Evolutionary conservation across 2,113 vertebrate species (phyloP).

Genomic region (Bubo scandiacus): DNA sequence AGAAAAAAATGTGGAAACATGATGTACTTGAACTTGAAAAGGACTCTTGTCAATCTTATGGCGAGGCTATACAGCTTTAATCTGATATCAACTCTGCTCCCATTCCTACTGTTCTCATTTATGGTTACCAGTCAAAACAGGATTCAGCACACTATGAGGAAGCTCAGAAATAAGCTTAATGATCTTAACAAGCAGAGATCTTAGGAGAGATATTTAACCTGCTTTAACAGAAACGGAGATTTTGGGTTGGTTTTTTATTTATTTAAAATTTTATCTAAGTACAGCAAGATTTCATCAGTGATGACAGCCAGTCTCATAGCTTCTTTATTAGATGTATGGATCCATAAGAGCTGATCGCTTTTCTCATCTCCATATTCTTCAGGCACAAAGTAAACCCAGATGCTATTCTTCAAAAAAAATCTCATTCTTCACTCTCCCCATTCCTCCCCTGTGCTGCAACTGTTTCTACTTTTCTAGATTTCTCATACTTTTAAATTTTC

Average conservation of each 20-base stretch:
- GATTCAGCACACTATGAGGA: background rate
- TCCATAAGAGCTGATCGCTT: background rate
- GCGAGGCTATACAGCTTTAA: background rate
- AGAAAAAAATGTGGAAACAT: background rate
- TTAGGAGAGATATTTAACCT: background rate
- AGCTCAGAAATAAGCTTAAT: background rate
- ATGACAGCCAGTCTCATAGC: background rate
- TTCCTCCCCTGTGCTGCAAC: background rate
- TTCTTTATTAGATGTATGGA: background rate
- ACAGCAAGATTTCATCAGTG: background rate
- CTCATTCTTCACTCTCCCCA: background rate
- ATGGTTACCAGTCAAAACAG: background rate
- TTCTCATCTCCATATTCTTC: background rate
- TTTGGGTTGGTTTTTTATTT: background rate
- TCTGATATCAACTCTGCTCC: background rate
- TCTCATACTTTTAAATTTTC: background rate
- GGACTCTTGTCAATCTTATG: background rate
- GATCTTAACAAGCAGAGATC: background rate
- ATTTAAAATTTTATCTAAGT: background rate
- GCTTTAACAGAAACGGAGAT: background rate
- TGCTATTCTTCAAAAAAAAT: background rate
- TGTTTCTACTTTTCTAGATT: background rate
- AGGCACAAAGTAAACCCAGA: background rate
- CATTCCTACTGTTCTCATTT: background rate
- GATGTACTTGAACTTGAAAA: background rate